These are phyloP conservation scores for Gari tellinella DNA, from an alignment of 2,888 invertebrate genomes.

Conservation along the genomic window DNA sequence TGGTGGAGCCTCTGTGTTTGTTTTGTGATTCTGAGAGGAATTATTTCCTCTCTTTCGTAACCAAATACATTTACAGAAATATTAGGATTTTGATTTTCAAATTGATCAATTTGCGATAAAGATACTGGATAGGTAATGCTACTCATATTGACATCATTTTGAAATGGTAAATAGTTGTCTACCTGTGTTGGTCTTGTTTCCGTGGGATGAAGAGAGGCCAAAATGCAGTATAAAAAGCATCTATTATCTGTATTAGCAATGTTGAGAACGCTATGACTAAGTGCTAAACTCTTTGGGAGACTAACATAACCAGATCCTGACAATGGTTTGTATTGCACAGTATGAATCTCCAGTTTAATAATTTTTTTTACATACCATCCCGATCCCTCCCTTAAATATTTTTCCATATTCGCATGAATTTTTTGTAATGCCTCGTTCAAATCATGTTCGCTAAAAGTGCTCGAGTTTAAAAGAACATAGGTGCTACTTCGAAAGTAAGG, in stretches of 20 bases:
- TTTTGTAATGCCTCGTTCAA: slow-evolving; percentile 44
- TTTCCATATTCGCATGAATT: slow-evolving; percentile 40
- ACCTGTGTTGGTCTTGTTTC: slow-evolving; percentile 9
- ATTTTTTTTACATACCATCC: slow-evolving; percentile 45
- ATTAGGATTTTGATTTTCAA: slow-evolving; percentile 25
- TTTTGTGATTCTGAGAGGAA: slow-evolving; percentile 31
- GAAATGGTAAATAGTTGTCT: slow-evolving; percentile 15
- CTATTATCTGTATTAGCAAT: slow-evolving; percentile 36
- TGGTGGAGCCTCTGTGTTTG: slow-evolving; percentile 14
- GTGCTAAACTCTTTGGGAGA: slow-evolving; percentile 23
- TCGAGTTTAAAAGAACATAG: slow-evolving; percentile 9
- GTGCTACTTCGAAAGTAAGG: slow-evolving; percentile 34
- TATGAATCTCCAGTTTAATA: slow-evolving; percentile 38
- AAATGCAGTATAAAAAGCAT: slow-evolving; percentile 35
- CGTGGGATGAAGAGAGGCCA: slow-evolving; percentile 27
- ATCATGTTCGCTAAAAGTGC: slow-evolving; percentile 23
- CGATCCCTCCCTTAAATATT: slow-evolving; percentile 36
- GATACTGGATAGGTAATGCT: slow-evolving; percentile 33
- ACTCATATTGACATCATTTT: slow-evolving; percentile 22
- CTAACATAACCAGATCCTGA: slow-evolving; percentile 38
- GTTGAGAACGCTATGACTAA: slow-evolving; percentile 18
- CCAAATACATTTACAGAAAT: slow-evolving; percentile 41
- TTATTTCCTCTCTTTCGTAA: slow-evolving; percentile 29
- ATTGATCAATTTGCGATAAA: slow-evolving; percentile 13
- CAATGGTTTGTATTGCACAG: slow-evolving; percentile 41